These are phyloP conservation scores for Diabrotica balteata DNA, from an alignment of 2,888 invertebrate genomes.

Conservation along the genomic window DNA sequence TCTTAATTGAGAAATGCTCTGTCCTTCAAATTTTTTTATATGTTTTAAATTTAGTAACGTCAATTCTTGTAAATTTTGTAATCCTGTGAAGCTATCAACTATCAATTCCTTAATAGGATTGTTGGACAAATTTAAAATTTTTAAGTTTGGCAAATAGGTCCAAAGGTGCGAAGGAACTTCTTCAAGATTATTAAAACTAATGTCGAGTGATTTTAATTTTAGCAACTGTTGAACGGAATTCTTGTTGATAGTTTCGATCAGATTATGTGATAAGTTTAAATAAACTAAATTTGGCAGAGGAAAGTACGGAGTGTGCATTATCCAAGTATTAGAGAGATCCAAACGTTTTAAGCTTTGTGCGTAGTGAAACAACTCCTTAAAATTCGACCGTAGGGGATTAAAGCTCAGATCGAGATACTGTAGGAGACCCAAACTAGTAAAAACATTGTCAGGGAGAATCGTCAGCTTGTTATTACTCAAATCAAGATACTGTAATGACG, in stretches of 20 bases:
- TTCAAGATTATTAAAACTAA: constrained; percentile 79
- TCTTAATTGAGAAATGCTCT: constrained; percentile 74
- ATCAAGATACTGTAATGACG: constrained; percentile 79
- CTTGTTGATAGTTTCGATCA: constrained; percentile 72
- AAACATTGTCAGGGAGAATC: constrained; percentile 87
- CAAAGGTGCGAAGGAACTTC: constrained; percentile 79
- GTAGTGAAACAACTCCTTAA: constrained; percentile 87
- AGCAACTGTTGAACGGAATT: constrained; percentile 76
- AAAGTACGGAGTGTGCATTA: constrained; percentile 78
- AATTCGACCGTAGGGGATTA: constrained; percentile 83
- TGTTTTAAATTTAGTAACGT: constrained; percentile 77
- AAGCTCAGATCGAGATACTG: constrained; percentile 81
- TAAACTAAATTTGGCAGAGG: constrained; percentile 79
- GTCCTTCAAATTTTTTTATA: constrained; percentile 77
- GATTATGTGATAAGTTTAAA: constrained; percentile 82
- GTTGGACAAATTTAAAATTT: constrained; percentile 78
- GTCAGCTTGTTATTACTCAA: constrained; percentile 82
- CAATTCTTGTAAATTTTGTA: constrained; percentile 75
- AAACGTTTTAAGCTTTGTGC: constrained; percentile 81
- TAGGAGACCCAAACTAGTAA: constrained; percentile 80
- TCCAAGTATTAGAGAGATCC: constrained; percentile 78
- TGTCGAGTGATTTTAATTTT: constrained; percentile 74
- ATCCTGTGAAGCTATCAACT: constrained; percentile 74
- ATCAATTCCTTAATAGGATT: constrained; percentile 81
- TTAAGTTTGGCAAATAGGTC: constrained; percentile 74